Conservation (phyloP, 2,113 vertebrate genomes). For the Phaethornis superciliosus region DNA sequence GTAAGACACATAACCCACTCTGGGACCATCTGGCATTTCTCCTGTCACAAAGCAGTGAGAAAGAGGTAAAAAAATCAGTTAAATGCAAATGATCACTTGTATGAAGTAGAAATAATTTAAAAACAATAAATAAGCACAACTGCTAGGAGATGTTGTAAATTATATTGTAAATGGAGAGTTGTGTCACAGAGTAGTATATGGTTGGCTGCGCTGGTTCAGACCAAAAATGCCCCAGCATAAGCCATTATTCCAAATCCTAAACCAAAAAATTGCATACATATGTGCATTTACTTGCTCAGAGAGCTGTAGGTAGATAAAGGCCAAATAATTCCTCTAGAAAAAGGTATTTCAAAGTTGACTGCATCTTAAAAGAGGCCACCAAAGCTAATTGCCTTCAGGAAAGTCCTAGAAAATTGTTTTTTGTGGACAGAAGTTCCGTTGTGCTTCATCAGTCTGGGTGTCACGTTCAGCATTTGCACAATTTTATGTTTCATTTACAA, state of each 20-base stretch:
- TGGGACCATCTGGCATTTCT: background rate
- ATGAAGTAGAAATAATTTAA: background rate
- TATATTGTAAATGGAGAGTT: background rate
- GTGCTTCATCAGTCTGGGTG: background rate
- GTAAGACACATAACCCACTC: background rate
- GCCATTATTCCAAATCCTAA: background rate
- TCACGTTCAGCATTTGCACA: background rate
- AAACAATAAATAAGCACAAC: background rate
- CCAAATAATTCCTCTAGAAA: background rate
- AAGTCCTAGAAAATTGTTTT: background rate
- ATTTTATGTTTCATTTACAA: conserved; percentile 26
- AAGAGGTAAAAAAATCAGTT: background rate
- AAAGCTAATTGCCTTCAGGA: background rate
- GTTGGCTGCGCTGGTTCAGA: background rate
- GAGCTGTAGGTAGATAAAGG: background rate
- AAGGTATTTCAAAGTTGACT: background rate
- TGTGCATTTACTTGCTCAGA: background rate
- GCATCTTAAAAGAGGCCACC: background rate
- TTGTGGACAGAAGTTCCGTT: background rate
- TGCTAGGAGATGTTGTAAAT: background rate
- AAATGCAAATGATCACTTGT: background rate
- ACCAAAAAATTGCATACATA: background rate
- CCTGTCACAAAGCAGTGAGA: background rate
- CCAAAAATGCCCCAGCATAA: background rate
- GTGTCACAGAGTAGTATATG: background rate